Base-by-base conservation (phyloP, 2,113 vertebrate genomes). In the Saguinus imperator region DNA sequence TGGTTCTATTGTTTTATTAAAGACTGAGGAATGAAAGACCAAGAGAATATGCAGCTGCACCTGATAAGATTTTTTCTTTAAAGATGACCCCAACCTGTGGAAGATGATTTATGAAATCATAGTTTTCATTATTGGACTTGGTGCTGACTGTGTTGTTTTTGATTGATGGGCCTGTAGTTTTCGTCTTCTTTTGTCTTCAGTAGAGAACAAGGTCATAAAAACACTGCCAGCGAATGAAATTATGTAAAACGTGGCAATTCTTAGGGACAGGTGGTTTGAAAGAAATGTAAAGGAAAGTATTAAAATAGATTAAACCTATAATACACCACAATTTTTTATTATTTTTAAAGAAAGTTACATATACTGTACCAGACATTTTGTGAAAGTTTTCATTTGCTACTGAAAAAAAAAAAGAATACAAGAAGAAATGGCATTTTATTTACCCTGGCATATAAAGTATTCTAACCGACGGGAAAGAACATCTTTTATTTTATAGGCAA, bases 101-200 rank as follows among this genome's bases (percentile, higher is more conserved):
- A 96, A 97, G 95, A 98, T 99, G 99, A 99, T 99, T 99, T 98
- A 99, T 99, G 98, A 98, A 99, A 99, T 99, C 97, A 97, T 97
- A 89, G 93, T 97, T 99, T 99, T 99, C 98, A 98, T 98, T 99
- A 99, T 98, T 98, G 98, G 91, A 96, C 97, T 97, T 97, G 89
- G 97, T 98, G 98, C 98, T 99, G 99, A 99, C 98, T 98, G 27
- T 97, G 96, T 98, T 98, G 93, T 81, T 98, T 98, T 99, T 99
- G 99, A 99, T 98, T 98, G 99, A 99, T 99, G 98, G 97, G 77
- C 94, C 94, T 98, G 89, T 92, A 98, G 92, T 94, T 98, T 98
- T 94, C 89, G 61, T 89, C 76, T 94, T 79, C 89, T 95, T 98
- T 98, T 90, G 45, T 96, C 95, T 98, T 89, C 96, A 96, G 20